Base-by-base conservation (phyloP, 1,140 invertebrate species). In the Bombus sylvicola region DNA sequence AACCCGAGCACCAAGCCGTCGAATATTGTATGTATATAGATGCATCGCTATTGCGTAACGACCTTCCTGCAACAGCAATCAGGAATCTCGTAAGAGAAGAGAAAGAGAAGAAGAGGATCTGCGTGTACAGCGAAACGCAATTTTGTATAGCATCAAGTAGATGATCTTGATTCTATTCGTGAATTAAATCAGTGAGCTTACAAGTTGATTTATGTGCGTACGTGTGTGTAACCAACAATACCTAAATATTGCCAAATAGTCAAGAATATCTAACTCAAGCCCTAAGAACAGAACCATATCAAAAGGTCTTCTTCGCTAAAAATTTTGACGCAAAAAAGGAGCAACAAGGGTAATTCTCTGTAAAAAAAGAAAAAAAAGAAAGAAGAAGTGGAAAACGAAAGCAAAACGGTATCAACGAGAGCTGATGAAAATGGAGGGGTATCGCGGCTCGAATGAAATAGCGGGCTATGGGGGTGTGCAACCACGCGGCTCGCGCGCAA, bases 401-500 rank as follows among this genome's bases (percentile, higher is more conserved):
- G 69, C 72, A 82, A 86, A 86, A 74, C 80, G 72, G 71, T 81
- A 86, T 76, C 80, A 72, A 74, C 83, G 47, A 72, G 85, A 84
- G 57, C 89, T 57, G 66, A 76, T 77, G 81, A 84, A 83, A 90
- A 90, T 87, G 71, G 87, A 62, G 25, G 73, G 83, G 66, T 83
- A 89, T 81, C 78, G 85, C 43, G 81, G 78, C 10, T 6, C 28
- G 31, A 78, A 75, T 81, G 64, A 81, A 76, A 62, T 68, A 71
- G 25, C 57, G 64, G 57, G 37, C 62, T 22, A 34, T 66, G n/a
- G 62, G 77, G 64, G 39, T 62, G 68, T 76, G 66, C 69, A 62
- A 43, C 66, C 57, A 64, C 68, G 87, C 75, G 84, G 85, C 81
- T 88, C 76, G 86, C 82, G 87, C 84, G 81, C 90, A 88, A 85